Conservation (phyloP, 2,888 invertebrate genomes). For the Lepidochrysops patricia region DNA sequence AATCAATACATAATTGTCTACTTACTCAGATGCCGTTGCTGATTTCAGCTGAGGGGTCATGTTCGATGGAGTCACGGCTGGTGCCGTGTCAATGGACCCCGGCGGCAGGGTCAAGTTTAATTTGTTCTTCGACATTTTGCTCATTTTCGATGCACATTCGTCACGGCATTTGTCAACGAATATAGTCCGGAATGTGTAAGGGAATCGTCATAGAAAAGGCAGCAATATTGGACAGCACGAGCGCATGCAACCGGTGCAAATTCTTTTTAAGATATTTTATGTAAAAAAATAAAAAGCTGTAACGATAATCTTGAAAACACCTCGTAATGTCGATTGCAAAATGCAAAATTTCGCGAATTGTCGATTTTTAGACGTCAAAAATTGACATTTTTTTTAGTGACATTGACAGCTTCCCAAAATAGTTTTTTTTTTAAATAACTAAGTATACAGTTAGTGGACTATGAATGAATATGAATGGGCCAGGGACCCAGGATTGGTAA, state of each 20-base stretch:
- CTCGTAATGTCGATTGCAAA: too few species aligned
- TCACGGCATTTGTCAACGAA: constrained; percentile 33
- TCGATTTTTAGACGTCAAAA: too few species aligned
- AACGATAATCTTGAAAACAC: too few species aligned
- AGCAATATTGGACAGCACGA: background rate
- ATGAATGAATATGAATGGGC: too few species aligned
- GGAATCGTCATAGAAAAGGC: background rate
- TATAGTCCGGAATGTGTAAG: background rate
- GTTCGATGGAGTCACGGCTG: constrained; percentile 74
- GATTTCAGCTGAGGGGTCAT: constrained; percentile 75
- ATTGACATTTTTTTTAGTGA: too few species aligned
- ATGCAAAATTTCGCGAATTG: too few species aligned
- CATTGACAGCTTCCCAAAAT: too few species aligned
- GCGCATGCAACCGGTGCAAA: background rate
- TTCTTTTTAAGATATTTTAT: background rate
- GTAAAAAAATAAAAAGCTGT: background rate
- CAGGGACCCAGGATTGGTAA: too few species aligned
- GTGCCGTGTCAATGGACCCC: constrained; percentile 86
- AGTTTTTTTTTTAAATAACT: too few species aligned
- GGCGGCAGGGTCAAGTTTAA: constrained; percentile 92
- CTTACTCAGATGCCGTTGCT: constrained; percentile 73
- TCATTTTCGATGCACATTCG: constrained; percentile 48
- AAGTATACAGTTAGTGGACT: too few species aligned
- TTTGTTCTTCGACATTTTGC: constrained; percentile 92
- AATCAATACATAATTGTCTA: constrained; percentile 20